Conservation (phyloP, 1,140 invertebrate species). For the Drosophila ananassae region DNA sequence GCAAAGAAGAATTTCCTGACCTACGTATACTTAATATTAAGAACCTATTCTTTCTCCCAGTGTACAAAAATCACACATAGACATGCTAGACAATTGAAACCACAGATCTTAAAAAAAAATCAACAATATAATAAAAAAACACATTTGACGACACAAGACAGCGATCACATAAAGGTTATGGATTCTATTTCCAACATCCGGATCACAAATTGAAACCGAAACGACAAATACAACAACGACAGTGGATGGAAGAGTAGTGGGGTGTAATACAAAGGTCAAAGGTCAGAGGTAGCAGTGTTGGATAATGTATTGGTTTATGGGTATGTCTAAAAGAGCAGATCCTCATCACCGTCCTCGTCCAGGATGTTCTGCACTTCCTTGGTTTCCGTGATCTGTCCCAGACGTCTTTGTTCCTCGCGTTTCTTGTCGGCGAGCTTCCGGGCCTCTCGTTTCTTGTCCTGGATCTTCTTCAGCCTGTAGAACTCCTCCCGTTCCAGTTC, state of each 20-base stretch:
- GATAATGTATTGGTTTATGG: conserved; percentile 1
- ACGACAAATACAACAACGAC: conserved; percentile 22
- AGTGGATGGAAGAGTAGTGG: conserved; percentile 14
- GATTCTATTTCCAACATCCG: conserved; percentile 46
- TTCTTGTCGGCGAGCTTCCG: conserved; percentile 86
- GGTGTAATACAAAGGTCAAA: conserved; percentile 20
- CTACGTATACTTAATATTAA: neutral
- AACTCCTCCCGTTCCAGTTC: conserved; percentile 99
- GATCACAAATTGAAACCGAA: conserved; percentile 39
- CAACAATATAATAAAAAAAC: neutral
- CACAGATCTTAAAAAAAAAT: conserved; percentile 12
- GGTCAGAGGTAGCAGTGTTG: conserved; percentile 50
- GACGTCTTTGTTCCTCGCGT: conserved; percentile 85
- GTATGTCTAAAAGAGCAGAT: conserved; percentile 92
- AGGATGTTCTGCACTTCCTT: conserved; percentile 89
- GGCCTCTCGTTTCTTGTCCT: conserved; percentile 87
- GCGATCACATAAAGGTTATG: conserved; percentile 15
- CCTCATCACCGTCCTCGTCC: conserved; percentile 95
- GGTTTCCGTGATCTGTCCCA: conserved; percentile 33
- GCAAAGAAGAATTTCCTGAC: too few species aligned
- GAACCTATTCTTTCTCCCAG: conserved; percentile 4
- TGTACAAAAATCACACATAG: conserved; percentile 9
- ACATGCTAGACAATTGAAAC: conserved; percentile 35
- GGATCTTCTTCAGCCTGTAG: conserved; percentile 94
- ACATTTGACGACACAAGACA: conserved; percentile 11